Conservation (phyloP, 2,888 invertebrate species). For the Adelphocoris suturalis region DNA sequence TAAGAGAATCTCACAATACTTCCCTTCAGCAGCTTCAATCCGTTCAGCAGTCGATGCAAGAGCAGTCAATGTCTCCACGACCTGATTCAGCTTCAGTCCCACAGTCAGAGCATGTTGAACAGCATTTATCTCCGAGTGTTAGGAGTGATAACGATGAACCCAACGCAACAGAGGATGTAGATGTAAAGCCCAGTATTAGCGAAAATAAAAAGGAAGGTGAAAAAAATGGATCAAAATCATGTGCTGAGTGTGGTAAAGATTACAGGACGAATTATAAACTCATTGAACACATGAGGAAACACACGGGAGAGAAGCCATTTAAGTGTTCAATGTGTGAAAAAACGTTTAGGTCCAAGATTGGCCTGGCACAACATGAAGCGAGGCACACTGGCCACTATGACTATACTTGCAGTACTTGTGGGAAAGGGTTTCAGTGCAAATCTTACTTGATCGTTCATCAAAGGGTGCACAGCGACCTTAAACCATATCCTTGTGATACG, state of each 20-base stretch:
- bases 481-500: slow-evolving; percentile 82
- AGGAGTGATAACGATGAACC: background rate
- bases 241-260: slow-evolving; percentile 81
- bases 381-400: slow-evolving; percentile 83
- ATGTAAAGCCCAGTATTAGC: slow-evolving; percentile 72
- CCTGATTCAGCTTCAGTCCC: background rate
- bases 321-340: slow-evolving; percentile 82
- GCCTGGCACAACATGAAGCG: slow-evolving; percentile 82
- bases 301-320: slow-evolving; percentile 83
- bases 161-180: slow-evolving; percentile 75
- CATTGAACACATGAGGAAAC: slow-evolving; percentile 82
- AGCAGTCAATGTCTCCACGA: background rate
- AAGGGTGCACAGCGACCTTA: slow-evolving; percentile 82
- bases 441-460: slow-evolving; percentile 83
- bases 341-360: slow-evolving; percentile 83
- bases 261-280: slow-evolving; percentile 83
- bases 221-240: slow-evolving; percentile 79
- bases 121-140: background rate
- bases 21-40: slow-evolving; percentile 41
- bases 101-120: background rate
- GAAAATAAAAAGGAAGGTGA: slow-evolving; percentile 43
- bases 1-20: slow-evolving; percentile 77
- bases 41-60: background rate
- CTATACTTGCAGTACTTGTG: slow-evolving; percentile 82
- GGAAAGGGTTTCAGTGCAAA: slow-evolving; percentile 83